Base-by-base conservation (phyloP, 2,797 vertebrate genomes). In the Calcarius lapponicus region DNA sequence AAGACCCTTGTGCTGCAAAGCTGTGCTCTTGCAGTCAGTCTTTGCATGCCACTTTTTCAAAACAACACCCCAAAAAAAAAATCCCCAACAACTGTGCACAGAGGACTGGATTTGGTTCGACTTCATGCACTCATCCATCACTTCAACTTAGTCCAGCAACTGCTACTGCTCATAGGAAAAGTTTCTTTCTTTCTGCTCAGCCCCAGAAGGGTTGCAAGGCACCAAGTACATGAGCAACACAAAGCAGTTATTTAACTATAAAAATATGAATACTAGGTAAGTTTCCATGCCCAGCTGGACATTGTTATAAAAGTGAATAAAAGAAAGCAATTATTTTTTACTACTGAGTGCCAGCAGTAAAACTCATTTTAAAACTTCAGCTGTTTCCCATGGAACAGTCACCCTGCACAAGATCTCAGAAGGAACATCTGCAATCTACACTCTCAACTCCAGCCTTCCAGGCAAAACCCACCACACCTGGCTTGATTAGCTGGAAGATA, bases 1-100 rank as follows among this genome's bases (percentile, higher is more conserved):
- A 78, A 88, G 60, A 80, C 53, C 28, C 36, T 73, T 67, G 73
- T 86, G 86, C 62, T 78, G 51, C 38, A 85, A 24, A 79, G 67
- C 58, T 95, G 88, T 57, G 67, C 56, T 87, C 85, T 70, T 92
- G 65, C 86, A 95, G 80, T 70, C 58, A 74, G 47, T 19, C 80
- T 84, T 91, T 76, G 51, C 82, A 50, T 29, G 74, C 12, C 20
- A 19, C 60, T 86, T 47, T 64, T 86, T 56, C 40, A 20, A 85
- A 85, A 54, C 48, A 73, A 66, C 47, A 72, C 3, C 53, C 40
- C 53, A 66, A 72, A 32, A 65, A 53, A 40, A 84, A 40, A 40
- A 6, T 5, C 4, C 7, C 38, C 32, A 43, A 28, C 16, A 24
- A 47, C 6, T 13, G 6, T 11, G 31, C 32, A 60, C 29, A 81